Percentiles rank a stretch among this genome's conserved stretches.
Evolutionary conservation across 2,113 vertebrate genomes (phyloP).

Genomic region (Prunella fulvescens): DNA sequence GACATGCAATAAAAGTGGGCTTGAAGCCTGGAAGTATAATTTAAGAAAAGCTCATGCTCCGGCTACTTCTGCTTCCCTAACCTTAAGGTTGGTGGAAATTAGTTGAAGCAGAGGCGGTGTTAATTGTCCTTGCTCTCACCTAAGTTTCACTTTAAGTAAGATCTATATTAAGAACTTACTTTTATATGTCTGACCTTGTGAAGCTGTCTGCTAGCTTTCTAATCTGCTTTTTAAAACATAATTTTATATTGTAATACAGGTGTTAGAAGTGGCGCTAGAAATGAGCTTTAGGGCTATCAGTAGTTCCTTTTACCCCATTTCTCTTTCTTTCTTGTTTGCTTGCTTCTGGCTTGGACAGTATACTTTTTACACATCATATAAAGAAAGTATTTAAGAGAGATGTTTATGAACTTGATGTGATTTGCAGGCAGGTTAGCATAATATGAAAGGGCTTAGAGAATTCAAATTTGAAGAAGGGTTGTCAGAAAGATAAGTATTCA

Average conservation of each 20-base stretch:
- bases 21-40: background rate
- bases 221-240: background rate
- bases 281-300: background rate
- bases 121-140: background rate
- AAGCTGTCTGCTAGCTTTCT: background rate
- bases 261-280: background rate
- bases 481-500: background rate
- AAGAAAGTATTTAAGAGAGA: background rate
- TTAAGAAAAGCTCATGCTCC: background rate
- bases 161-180: background rate
- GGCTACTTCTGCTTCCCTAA: background rate
- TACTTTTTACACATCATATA: background rate
- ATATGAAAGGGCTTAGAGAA: background rate
- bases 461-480: background rate
- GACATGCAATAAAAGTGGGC: background rate
- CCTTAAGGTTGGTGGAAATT: fast-evolving
- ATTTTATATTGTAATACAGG: background rate
- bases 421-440: background rate
- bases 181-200: background rate
- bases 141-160: background rate
- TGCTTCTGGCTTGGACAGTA: background rate
- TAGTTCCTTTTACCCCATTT: background rate
- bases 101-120: background rate
- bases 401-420: background rate
- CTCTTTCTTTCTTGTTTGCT: no score